Conservation (phyloP, 2,888 invertebrate species). For the Pollenia griseotomentosa region DNA sequence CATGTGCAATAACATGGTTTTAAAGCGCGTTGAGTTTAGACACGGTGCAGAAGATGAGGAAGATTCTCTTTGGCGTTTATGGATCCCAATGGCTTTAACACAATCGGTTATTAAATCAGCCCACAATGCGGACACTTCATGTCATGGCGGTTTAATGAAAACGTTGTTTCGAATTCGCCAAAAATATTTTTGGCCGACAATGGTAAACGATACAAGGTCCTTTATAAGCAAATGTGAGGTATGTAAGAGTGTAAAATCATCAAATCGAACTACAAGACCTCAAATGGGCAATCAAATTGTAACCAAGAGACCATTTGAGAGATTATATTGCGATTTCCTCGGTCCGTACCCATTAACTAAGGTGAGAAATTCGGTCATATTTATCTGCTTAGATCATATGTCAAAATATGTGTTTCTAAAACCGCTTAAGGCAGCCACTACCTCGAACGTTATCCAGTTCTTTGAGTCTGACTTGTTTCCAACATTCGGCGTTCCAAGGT, state of each 20-base stretch:
- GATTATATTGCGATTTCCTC: conserved; percentile 37
- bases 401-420: conserved; percentile 30
- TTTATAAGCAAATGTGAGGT: conserved; percentile 23
- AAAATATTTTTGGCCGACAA: conserved; percentile 30
- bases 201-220: conserved; percentile 16
- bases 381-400: conserved; percentile 23
- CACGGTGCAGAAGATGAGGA: conserved; percentile 9
- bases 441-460: conserved; percentile 17
- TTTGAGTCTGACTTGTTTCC: no score
- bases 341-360: conserved; percentile 23
- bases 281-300: conserved; percentile 7
- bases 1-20: background rate
- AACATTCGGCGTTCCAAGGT: no score
- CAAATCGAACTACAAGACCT: conserved; percentile 25
- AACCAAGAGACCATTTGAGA: conserved; percentile 17
- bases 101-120: background rate
- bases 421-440: conserved; percentile 23
- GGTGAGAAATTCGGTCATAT: conserved; percentile 3
- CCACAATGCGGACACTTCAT: background rate
- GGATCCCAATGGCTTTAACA: conserved; percentile 1
- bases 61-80: conserved; percentile 5
- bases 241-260: conserved; percentile 37
- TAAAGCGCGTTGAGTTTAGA: conserved; percentile 5
- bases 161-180: conserved; percentile 24
- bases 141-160: conserved; percentile 42